A percentile compares a stretch with the other conserved stretches of the same genome.
phyloP scores from a whole-genome alignment of 92 coral and sea anemone genomes.

The Metridium senile region DNA sequence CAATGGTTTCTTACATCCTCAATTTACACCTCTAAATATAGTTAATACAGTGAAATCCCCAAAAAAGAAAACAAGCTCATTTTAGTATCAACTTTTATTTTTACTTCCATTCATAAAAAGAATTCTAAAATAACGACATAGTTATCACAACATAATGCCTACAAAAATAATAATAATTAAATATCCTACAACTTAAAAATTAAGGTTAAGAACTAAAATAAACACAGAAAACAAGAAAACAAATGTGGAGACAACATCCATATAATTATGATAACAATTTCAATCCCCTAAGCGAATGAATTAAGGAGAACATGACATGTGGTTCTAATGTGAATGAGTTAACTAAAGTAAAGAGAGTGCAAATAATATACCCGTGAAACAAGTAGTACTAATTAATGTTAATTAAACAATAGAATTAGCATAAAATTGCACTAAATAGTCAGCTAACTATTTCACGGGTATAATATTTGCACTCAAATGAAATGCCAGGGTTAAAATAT shows the following conservation, averaged over 20 bases:
- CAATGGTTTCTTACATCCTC: too few species aligned
- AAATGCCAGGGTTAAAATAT: neutral
- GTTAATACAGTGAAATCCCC: neutral
- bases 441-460: too few species aligned
- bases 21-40: too few species aligned
- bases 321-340: slow-evolving; percentile 10
- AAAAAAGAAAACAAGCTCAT: neutral
- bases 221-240: neutral
- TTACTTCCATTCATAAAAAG: slow-evolving; percentile 38
- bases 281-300: slow-evolving; percentile 10
- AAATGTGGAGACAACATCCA: neutral
- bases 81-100: slow-evolving; percentile 19
- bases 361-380: too few species aligned
- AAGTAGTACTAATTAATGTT: too few species aligned
- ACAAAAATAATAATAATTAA: slow-evolving; percentile 21
- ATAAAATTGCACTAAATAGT: too few species aligned
- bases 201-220: slow-evolving; percentile 17
- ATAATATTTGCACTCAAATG: too few species aligned
- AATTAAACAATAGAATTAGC: too few species aligned
- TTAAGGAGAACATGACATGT: neutral
- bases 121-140: slow-evolving; percentile 21
- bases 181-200: slow-evolving; percentile 29
- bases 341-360: neutral
- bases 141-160: slow-evolving; percentile 14
- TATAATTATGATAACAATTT: neutral